Evolutionary conservation across 2,113 vertebrate species (phyloP).

Genomic region (Archocentrus centrarchus): DNA sequence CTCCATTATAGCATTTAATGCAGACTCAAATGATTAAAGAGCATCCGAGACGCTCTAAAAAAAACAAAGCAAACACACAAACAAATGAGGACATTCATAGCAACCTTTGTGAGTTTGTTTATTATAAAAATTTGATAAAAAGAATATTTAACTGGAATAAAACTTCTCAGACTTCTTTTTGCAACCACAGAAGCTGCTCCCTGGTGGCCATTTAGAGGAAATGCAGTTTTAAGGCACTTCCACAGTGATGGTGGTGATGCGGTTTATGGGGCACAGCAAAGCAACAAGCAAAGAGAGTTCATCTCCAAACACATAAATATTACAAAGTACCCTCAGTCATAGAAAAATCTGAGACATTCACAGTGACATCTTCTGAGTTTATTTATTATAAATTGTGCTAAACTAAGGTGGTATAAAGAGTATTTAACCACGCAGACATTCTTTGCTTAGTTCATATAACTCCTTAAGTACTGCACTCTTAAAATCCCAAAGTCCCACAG

Average conservation of each 20-base stretch:
- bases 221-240: neutral
- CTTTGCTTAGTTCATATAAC: neutral
- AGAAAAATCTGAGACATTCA: neutral
- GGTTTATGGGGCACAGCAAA: rapidly evolving
- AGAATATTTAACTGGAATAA: too few relatives aligned
- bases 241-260: neutral
- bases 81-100: too few relatives aligned
- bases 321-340: neutral
- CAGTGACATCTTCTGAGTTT: neutral
- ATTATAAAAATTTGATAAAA: too few relatives aligned
- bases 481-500: neutral
- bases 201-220: neutral
- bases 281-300: neutral
- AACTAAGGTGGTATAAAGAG: neutral
- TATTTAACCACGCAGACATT: rapidly evolving
- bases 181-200: rapidly evolving
- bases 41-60: too few relatives aligned
- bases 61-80: too few relatives aligned
- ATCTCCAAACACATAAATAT: neutral
- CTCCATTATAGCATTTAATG: neutral
- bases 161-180: too few relatives aligned
- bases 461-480: neutral
- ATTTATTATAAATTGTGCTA: too few relatives aligned
- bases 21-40: neutral
- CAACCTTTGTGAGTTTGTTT: too few relatives aligned